Evolutionary conservation across 2,797 vertebrate species (phyloP).

Genomic region (Peromyscus attwateri): DNA sequence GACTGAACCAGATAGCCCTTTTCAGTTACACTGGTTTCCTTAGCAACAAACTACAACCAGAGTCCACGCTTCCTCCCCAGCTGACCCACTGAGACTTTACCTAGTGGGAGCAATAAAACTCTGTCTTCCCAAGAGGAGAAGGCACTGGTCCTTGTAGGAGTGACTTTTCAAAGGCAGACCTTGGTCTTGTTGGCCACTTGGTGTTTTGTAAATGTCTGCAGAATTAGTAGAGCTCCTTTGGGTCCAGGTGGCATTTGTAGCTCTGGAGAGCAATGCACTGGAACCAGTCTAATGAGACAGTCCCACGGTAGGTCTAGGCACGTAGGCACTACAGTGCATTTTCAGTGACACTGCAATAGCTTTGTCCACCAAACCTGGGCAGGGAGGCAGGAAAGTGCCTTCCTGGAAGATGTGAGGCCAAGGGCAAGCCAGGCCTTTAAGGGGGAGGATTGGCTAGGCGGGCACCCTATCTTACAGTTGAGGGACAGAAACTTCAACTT

Average conservation of each 20-base stretch:
- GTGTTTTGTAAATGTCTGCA: conserved; percentile 21
- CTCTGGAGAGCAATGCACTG: background rate
- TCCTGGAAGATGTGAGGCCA: background rate
- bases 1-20: background rate
- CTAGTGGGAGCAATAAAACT: background rate
- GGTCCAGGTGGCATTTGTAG: background rate
- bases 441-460: background rate
- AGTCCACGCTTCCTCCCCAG: background rate
- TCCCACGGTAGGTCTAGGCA: background rate
- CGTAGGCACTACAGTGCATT: background rate
- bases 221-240: conserved; percentile 17
- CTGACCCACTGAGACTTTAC: conserved; percentile 23
- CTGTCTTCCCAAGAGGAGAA: background rate
- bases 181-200: background rate
- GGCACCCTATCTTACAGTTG: background rate
- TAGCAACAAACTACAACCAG: background rate
- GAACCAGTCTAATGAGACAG: background rate
- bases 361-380: background rate
- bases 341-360: background rate
- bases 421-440: background rate
- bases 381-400: background rate
- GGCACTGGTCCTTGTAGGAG: background rate
- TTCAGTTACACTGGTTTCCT: background rate
- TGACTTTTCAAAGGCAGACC: background rate
- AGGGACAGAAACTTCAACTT: background rate